Evolutionary conservation across 1,140 invertebrate genomes (phyloP), one percentile per base, ranked within the genome.

Genomic region (Protaetia brevitarsis): DNA sequence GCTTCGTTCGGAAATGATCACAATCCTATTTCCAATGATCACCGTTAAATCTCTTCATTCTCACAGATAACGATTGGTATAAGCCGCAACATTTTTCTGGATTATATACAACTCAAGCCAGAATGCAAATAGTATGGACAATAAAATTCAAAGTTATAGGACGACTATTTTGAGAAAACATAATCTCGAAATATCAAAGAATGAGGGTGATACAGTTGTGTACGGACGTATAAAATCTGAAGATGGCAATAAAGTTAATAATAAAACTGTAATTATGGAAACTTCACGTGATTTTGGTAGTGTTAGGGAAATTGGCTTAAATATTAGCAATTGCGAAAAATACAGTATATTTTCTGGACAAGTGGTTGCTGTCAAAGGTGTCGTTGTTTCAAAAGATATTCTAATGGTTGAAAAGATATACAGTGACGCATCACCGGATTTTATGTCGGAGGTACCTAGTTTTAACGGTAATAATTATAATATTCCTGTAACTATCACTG

Each of bases 291-390:
- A 82, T 11, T 78, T 80, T 16, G 75, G 81, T 7, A 66, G 79
- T 6, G 81, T 79, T 59, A 77, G 79, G 36, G 75, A 75, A 7
- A 78, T 87, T 1, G 72, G 76, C 7, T 69, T 91, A 7, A 87
- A 90, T 74, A 79, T 91, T 3, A 82, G 78, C 26, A 83, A 85
- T 62, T 70, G 92, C 6, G 82, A 85, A 29, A 84, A 88, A 37
- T 93, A 87, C 72, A 88, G 89, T 0, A 75, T 96, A 8, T 95
- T 93, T 76, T 90, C 94, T 2, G 94, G 94, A 0, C 93, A 96
- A 83, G 85, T 94, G 19, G 84, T 94, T 7, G 87, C 88, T 1
- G 82, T 91, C 29, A 82, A 87, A 41, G 92, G 91, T 1, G 92
- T 92, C 77, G 84, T 84, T 1, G 84, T 85, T 2, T 89, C 89